A percentile compares a stretch with the other conserved stretches of the same genome.
Conservation (phyloP, 1,140 invertebrate genomes). For the Pseudomyrmex cubaensis region DNA sequence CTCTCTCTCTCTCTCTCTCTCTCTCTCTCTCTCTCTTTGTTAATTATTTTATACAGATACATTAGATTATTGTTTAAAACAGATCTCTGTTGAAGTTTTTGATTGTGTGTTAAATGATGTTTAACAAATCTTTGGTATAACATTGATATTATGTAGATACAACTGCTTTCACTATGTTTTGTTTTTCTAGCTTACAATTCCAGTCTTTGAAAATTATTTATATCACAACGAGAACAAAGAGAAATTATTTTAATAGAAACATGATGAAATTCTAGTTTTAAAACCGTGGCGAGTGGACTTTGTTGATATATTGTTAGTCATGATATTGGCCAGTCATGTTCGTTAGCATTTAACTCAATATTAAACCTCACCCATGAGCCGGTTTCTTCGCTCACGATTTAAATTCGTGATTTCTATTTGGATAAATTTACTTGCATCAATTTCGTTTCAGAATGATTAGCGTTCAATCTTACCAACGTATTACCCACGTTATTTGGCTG, state of each 20-base stretch:
- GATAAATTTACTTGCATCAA: conserved; percentile 67
- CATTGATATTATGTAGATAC: too few relatives aligned
- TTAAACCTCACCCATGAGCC: conserved; percentile 1
- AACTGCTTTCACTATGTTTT: too few relatives aligned
- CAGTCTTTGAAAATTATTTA: too few relatives aligned
- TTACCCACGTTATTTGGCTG: conserved; percentile 60
- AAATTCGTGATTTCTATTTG: conserved; percentile 66
- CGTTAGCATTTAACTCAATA: conserved; percentile 12
- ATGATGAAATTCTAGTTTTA: neutral
- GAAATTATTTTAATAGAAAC: neutral
- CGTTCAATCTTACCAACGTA: conserved; percentile 55
- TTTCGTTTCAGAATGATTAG: conserved; percentile 30
- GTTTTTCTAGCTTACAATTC: too few relatives aligned
- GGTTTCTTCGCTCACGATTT: conserved; percentile 37
- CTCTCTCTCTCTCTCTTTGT: too few relatives aligned
- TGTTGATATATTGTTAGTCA: conserved; percentile 24
- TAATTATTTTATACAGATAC: too few relatives aligned
- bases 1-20: too few relatives aligned
- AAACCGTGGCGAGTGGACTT: neutral
- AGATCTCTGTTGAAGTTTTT: too few relatives aligned
- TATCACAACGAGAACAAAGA: neutral
- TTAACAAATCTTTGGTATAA: too few relatives aligned
- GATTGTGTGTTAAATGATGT: too few relatives aligned
- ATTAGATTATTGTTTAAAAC: too few relatives aligned
- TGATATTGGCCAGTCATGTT: conserved; percentile 25